Conservation (phyloP, 2,113 vertebrate species). For the Chitala chitala region DNA sequence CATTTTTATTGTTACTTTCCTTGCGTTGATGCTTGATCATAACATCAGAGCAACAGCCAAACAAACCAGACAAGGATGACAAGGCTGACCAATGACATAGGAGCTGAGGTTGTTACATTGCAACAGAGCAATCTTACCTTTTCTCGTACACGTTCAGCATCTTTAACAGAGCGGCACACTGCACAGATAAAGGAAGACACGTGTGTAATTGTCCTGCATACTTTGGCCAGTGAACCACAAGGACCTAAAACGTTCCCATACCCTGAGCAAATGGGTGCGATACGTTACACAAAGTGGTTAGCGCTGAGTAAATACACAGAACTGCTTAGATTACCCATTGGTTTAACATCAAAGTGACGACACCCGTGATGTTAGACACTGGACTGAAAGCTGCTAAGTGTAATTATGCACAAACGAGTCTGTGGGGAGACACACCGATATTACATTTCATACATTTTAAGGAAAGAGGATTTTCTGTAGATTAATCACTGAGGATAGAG, state of each 20-base stretch:
- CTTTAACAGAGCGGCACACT: not conserved
- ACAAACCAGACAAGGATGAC: too few relatives aligned
- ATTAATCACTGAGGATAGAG: too few relatives aligned
- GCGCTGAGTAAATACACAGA: slow-evolving; percentile 34
- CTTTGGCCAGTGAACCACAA: slow-evolving; percentile 31
- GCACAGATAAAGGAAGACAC: slow-evolving; percentile 20
- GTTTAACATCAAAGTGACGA: not conserved
- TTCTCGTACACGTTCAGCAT: not conserved
- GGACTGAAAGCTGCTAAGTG: not conserved
- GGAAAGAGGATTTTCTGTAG: too few relatives aligned
- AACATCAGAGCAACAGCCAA: too few relatives aligned
- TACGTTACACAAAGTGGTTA: slow-evolving; percentile 34
- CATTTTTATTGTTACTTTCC: slow-evolving; percentile 1
- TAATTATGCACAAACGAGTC: not conserved
- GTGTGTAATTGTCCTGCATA: slow-evolving; percentile 35
- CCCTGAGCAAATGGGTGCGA: slow-evolving; percentile 20
- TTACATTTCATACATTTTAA: not conserved
- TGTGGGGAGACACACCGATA: not conserved
- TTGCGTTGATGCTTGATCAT: too few relatives aligned
- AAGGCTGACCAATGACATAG: too few relatives aligned
- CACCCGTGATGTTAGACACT: not conserved
- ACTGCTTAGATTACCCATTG: slow-evolving; percentile 27
- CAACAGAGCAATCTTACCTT: not conserved
- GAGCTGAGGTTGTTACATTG: too few relatives aligned
- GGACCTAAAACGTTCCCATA: slow-evolving; percentile 27